Base-by-base conservation (phyloP, 2,888 invertebrate genomes). In the Heterodera filipjevi region DNA sequence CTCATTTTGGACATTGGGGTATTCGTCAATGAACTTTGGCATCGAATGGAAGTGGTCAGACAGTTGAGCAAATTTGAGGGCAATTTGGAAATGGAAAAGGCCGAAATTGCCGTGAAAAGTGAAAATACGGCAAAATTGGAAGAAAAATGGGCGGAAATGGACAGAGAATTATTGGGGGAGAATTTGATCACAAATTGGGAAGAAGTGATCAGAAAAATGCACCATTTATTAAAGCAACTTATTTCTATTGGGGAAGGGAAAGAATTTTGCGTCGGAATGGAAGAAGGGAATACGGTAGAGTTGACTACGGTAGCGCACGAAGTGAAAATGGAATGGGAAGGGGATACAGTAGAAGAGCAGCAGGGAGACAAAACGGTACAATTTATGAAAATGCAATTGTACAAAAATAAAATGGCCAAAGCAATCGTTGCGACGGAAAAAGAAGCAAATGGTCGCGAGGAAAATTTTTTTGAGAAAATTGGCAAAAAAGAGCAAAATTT, bases 361-460 rank as follows among this genome's bases (percentile, higher is more conserved):
- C 16, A 49, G 3, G 8, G 49, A 0, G 19, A 49, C 10, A 19
- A 49, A 49, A 49, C 19, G 49, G 49, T 64, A 27, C 35, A 33
- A 3, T 64, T 14, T 14, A n/a, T 49, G 10, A 73, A 49, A 49
- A 33, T 12, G 46, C 39, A 73, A 49, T 49, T 64, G 30, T n/a
- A 73, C 49, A 73, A 73, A 73, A 44, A 73, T n/a, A 35, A 73
- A 73, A 35, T 73, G n/a, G 35, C 33, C n/a, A 73, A 39, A 12
- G 35, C 16, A 27, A 73, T 39, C 59, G 64, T 35, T 22, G 14
- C n/a, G 27, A 39, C 1, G n/a, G 39, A 53, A 72, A 72, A 53
- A 19, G 2, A 22, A 8, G n/a, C 6, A 59, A n/a, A 44, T 72
- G 46, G 46, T 73, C 10, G n/a, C 8, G 35, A n/a, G 27, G 46